A percentile compares a stretch with the other conserved stretches of the same genome.
Evolutionary conservation across 2,113 vertebrate species (phyloP).

Genomic region (Aptenodytes patagonicus): DNA sequence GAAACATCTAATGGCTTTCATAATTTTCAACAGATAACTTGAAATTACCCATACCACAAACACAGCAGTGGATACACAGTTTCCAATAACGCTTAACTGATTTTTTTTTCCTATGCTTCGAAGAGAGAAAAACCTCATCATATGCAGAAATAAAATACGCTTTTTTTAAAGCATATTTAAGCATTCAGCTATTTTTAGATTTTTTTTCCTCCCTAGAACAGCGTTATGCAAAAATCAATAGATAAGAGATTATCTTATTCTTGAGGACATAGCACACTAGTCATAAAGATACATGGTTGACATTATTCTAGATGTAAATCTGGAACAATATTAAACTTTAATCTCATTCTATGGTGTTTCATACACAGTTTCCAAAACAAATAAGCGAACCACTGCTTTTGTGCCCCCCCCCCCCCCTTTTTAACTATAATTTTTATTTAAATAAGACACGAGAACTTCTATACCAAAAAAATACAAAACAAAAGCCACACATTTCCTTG

Average conservation of each 20-base stretch:
- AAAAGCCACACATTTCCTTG: constrained; percentile 82
- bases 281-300: background rate
- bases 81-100: background rate
- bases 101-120: background rate
- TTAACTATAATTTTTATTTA: constrained; percentile 91
- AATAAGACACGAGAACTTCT: constrained; percentile 89
- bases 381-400: background rate
- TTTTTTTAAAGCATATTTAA: background rate
- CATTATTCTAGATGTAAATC: background rate
- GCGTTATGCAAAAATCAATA: background rate
- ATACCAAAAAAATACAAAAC: constrained; percentile 89
- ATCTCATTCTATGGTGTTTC: background rate
- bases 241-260: background rate
- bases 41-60: background rate
- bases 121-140: background rate
- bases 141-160: background rate
- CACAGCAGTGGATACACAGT: background rate
- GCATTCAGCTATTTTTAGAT: background rate
- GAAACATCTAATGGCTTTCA: constrained; percentile 33
- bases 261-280: background rate
- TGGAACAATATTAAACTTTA: background rate
- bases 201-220: background rate
- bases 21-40: background rate
- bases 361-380: background rate
- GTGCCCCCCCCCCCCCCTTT: constrained; percentile 11